phyloP scores from a whole-genome alignment of 2,113 vertebrate genomes.

The Ginglymostoma cirratum region DNA sequence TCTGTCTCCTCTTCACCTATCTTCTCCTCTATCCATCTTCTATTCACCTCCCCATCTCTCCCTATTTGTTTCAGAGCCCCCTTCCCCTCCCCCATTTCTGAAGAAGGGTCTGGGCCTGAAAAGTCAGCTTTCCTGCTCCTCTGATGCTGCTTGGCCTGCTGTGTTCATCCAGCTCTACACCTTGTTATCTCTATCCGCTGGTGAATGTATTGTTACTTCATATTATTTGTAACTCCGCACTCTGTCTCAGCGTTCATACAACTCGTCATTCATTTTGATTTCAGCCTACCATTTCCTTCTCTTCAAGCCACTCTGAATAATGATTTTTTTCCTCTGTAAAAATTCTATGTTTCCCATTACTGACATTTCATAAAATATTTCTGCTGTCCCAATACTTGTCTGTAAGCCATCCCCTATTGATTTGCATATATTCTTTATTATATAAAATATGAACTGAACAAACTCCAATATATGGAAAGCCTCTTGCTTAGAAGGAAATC shows the following conservation, averaged over 20 bases:
- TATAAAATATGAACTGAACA: neutral
- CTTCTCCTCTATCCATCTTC: too few relatives aligned
- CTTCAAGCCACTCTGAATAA: neutral
- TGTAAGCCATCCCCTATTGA: neutral
- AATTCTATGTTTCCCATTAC: neutral
- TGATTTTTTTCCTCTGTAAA: neutral
- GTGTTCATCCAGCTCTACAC: too few relatives aligned
- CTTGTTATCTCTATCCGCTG: neutral
- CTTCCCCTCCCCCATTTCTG: too few relatives aligned
- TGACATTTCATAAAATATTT: neutral
- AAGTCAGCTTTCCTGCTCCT: too few relatives aligned
- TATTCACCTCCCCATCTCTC: too few relatives aligned
- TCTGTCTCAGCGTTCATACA: neutral
- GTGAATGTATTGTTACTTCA: neutral
- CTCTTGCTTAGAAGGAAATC: constrained; percentile 12
- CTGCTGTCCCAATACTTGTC: neutral
- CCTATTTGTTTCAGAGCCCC: too few relatives aligned
- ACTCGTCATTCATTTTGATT: neutral
- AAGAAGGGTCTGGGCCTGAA: too few relatives aligned
- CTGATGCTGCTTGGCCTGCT: too few relatives aligned
- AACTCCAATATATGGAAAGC: neutral
- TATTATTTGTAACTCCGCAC: neutral
- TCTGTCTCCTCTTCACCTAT: too few relatives aligned
- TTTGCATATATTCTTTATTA: neutral
- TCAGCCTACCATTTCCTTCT: neutral